These are phyloP conservation scores for Galerucella nymphaeae DNA, from an alignment of 2,888 invertebrate genomes.

Conservation along the genomic window DNA sequence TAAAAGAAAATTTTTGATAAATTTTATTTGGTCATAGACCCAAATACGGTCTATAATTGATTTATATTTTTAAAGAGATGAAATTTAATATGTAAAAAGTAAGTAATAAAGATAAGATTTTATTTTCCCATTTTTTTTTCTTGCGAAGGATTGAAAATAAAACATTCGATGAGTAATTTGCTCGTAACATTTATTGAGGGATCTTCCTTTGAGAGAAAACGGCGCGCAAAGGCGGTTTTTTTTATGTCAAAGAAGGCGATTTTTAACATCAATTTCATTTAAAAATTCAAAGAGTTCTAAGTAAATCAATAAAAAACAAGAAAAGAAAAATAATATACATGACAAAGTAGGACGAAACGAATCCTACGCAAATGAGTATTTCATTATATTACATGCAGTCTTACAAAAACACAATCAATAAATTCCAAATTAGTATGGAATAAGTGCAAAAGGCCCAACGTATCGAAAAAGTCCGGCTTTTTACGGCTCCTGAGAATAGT, in stretches of 20 bases:
- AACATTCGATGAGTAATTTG: slow-evolving; percentile 27
- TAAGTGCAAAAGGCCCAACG: slow-evolving; percentile 53
- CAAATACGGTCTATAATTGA: not conserved
- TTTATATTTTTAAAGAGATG: slow-evolving; percentile 9
- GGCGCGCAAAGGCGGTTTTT: slow-evolving; percentile 28
- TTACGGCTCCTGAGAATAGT: slow-evolving; percentile 50
- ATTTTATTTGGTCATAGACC: slow-evolving; percentile 1
- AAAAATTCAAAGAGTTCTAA: slow-evolving; percentile 38
- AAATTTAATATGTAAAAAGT: slow-evolving; percentile 12
- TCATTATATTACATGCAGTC: slow-evolving; percentile 55
- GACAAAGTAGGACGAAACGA: slow-evolving; percentile 48
- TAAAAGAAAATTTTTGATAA: slow-evolving; percentile 8
- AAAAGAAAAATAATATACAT: slow-evolving; percentile 30
- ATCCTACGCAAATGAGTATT: slow-evolving; percentile 55
- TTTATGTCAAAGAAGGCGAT: slow-evolving; percentile 36
- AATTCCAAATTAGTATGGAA: slow-evolving; percentile 41
- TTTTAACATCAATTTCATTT: slow-evolving; percentile 30
- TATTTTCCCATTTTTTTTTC: not conserved
- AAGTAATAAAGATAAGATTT: slow-evolving; percentile 16
- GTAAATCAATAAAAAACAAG: slow-evolving; percentile 37
- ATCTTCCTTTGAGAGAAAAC: slow-evolving; percentile 30
- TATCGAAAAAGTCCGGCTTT: slow-evolving; percentile 33
- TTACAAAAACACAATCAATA: slow-evolving; percentile 49
- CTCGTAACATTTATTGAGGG: slow-evolving; percentile 47
- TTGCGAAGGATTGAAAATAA: not conserved